These are phyloP conservation scores for Bufotes viridis DNA, from an alignment of 2,797 vertebrate species.

Conservation along the genomic window DNA sequence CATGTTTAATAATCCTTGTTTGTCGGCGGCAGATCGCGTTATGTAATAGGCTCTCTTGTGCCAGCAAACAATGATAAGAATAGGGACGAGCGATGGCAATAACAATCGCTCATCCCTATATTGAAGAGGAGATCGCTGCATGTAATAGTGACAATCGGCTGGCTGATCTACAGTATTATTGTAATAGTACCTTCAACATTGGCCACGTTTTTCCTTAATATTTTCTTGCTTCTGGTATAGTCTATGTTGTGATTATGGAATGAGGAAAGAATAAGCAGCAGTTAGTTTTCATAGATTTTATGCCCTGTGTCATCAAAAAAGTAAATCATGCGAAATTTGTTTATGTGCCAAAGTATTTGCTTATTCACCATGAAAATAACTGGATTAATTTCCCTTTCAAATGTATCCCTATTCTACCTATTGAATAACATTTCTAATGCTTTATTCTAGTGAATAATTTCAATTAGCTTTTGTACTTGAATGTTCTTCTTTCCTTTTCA, in stretches of 20 bases:
- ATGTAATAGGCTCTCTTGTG: no score
- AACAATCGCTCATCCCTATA: no score
- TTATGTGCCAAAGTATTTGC: constrained; percentile 38
- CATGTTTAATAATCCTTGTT: no score
- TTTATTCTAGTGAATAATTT: constrained; percentile 30
- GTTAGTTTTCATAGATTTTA: constrained; percentile 9
- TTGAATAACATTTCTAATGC: constrained; percentile 42
- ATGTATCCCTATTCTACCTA: constrained; percentile 30
- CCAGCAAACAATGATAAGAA: no score
- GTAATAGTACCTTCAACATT: not conserved
- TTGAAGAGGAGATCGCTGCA: no score
- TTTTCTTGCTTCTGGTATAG: not conserved
- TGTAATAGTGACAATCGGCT: no score
- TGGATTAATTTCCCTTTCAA: constrained; percentile 43
- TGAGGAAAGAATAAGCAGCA: not conserved
- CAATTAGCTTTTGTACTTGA: constrained; percentile 39
- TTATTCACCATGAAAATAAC: constrained; percentile 33
- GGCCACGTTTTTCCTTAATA: not conserved
- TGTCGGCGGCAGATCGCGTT: no score
- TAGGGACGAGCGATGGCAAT: no score
- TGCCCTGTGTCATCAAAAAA: constrained; percentile 1
- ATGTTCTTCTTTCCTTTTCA: constrained; percentile 48
- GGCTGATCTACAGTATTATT: no score
- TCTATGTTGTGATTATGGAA: not conserved
- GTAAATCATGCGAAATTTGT: constrained; percentile 31